These are phyloP conservation scores for Dysmachus trigonus DNA, from an alignment of 2,888 invertebrate genomes.

Conservation along the genomic window DNA sequence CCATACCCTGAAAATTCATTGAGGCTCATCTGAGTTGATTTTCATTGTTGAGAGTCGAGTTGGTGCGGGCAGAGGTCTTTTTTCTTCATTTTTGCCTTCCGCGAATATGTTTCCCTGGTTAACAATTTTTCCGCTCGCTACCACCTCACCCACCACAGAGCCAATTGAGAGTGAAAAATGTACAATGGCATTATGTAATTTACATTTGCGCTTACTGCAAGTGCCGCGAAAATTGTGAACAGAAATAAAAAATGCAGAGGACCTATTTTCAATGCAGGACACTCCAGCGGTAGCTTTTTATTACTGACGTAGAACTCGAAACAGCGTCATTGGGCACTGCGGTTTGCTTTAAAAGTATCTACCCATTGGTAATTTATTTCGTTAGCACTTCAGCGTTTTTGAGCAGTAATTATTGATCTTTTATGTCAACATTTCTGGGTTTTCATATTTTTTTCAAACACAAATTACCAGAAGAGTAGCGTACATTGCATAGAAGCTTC, in stretches of 20 bases:
- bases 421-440: neutral
- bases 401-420: conserved; percentile 14
- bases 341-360: conserved; percentile 25
- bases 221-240: neutral
- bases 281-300: neutral
- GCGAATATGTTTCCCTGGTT: conserved; percentile 24
- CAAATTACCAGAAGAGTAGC: neutral
- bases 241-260: conserved; percentile 14
- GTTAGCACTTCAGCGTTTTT: conserved; percentile 2
- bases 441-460: neutral
- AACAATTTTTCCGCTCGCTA: neutral
- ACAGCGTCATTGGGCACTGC: neutral
- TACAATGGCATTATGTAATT: conserved; percentile 37
- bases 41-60: conserved; percentile 24
- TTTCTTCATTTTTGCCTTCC: conserved; percentile 19
- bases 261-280: conserved; percentile 28
- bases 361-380: conserved; percentile 16
- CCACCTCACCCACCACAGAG: conserved; percentile 25
- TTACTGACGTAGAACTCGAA: neutral
- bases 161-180: conserved; percentile 30
- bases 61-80: neutral
- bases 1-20: conserved; percentile 22
- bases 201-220: conserved; percentile 15
- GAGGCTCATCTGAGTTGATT: conserved; percentile 40
- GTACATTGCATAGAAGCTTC: neutral